phyloP scores from a whole-genome alignment of 1,140 invertebrate species.

The Drosophila kurseongensis region DNA sequence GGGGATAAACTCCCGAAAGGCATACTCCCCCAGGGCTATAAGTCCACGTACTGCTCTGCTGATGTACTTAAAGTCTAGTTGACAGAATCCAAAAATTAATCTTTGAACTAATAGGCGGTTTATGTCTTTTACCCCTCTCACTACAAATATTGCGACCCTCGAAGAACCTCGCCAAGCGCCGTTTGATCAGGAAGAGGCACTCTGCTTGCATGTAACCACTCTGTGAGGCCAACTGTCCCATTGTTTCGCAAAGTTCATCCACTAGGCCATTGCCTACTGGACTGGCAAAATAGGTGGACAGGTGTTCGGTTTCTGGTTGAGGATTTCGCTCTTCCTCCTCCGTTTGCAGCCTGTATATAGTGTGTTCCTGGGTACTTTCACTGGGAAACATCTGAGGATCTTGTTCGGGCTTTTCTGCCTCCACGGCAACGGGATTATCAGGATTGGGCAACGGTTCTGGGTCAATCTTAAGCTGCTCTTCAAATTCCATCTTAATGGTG shows the following conservation, averaged over 20 bases:
- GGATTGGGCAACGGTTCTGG: conserved; percentile 35
- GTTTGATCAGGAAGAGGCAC: conserved; percentile 69
- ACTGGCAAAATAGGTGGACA: conserved; percentile 72
- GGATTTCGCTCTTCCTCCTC: conserved; percentile 52
- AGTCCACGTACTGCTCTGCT: conserved; percentile 71
- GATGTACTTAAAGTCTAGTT: conserved; percentile 71
- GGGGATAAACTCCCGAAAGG: conserved; percentile 81
- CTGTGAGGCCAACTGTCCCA: conserved; percentile 67
- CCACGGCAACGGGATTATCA: conserved; percentile 13
- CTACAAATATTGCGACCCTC: conserved; percentile 57
- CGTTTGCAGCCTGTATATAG: conserved; percentile 61
- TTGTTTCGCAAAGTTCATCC: conserved; percentile 74
- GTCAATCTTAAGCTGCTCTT: conserved; percentile 38
- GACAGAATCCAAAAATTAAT: not conserved
- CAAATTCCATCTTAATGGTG: conserved; percentile 61
- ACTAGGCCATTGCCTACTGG: conserved; percentile 58
- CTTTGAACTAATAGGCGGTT: not conserved
- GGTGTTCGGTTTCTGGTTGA: conserved; percentile 33
- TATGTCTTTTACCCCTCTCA: conserved; percentile 51
- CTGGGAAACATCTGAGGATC: conserved; percentile 33
- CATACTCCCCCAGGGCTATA: conserved; percentile 77
- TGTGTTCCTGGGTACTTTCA: conserved; percentile 39
- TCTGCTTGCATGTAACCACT: conserved; percentile 77
- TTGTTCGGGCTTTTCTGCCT: conserved; percentile 20
- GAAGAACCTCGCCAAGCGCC: conserved; percentile 72